Conservation (phyloP, 2,888 invertebrate species). For the Nasonovia ribisnigri region DNA sequence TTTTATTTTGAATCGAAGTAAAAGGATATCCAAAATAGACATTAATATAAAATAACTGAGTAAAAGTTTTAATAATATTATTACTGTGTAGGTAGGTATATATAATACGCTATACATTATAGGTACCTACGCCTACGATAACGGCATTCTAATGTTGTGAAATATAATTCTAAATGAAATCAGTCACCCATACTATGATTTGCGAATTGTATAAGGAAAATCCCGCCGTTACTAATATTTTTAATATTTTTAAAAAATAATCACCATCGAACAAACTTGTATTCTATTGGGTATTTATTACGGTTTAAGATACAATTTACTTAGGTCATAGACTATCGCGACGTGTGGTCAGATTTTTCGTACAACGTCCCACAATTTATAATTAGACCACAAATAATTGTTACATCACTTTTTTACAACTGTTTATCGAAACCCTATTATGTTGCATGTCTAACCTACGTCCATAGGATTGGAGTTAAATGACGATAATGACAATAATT, state of each 20-base stretch:
- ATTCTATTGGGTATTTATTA: background rate
- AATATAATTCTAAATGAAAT: slow-evolving; percentile 5
- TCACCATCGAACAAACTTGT: background rate
- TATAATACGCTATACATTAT: background rate
- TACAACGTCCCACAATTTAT: background rate
- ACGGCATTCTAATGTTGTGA: background rate
- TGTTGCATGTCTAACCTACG: background rate
- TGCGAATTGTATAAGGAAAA: background rate
- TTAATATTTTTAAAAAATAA: background rate
- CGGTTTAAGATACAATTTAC: background rate
- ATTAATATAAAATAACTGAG: background rate
- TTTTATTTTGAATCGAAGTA: background rate
- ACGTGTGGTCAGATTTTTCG: background rate
- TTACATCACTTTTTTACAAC: background rate
- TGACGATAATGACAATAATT: slow-evolving; percentile 32
- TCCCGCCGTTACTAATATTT: background rate
- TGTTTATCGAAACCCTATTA: slow-evolving; percentile 10
- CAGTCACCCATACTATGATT: background rate
- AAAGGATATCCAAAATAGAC: background rate
- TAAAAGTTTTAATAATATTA: background rate
- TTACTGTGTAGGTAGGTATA: background rate
- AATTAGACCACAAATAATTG: background rate
- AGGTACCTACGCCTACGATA: background rate
- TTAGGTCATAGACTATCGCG: background rate
- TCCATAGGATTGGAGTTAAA: background rate